Evolutionary conservation across 2,888 invertebrate species (phyloP).

Genomic region (Athripsodes cinereus): DNA sequence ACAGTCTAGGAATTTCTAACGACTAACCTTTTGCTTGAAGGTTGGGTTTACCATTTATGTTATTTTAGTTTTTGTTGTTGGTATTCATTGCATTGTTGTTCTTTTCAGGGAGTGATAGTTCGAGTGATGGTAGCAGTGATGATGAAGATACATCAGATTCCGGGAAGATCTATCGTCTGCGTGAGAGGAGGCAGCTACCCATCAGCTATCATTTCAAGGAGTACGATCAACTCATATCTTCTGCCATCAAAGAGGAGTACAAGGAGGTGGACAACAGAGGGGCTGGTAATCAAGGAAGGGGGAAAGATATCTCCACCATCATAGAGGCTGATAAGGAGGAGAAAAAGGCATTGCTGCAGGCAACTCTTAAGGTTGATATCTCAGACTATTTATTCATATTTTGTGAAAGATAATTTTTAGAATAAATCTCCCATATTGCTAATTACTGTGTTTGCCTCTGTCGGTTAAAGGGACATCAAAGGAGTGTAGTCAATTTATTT

Average conservation of each 20-base stretch:
- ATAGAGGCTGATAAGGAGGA: constrained; percentile 72
- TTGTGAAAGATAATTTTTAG: too few species aligned
- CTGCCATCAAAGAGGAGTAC: constrained; percentile 79
- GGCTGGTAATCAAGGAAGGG: constrained; percentile 75
- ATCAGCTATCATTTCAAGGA: constrained; percentile 85
- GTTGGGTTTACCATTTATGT: too few species aligned
- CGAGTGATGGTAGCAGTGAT: constrained; percentile 31
- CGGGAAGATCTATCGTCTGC: constrained; percentile 73
- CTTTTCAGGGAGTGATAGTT: constrained; percentile 30
- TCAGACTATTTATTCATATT: background rate
- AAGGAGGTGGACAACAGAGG: constrained; percentile 67
- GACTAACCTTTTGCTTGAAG: too few species aligned
- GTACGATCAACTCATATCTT: constrained; percentile 92
- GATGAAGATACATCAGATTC: constrained; percentile 56
- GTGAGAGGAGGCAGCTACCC: constrained; percentile 73
- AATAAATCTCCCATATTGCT: too few species aligned
- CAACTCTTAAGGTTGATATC: constrained; percentile 30
- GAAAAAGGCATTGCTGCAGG: constrained; percentile 48
- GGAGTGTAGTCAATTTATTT: too few species aligned
- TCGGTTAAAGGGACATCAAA: too few species aligned
- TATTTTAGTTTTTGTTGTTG: too few species aligned
- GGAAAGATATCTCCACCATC: constrained; percentile 90
- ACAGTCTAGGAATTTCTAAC: too few species aligned
- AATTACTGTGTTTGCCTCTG: too few species aligned
- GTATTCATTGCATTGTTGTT: too few species aligned